Conservation (phyloP, 1,140 invertebrate species). For the Lepidurus couesii region DNA sequence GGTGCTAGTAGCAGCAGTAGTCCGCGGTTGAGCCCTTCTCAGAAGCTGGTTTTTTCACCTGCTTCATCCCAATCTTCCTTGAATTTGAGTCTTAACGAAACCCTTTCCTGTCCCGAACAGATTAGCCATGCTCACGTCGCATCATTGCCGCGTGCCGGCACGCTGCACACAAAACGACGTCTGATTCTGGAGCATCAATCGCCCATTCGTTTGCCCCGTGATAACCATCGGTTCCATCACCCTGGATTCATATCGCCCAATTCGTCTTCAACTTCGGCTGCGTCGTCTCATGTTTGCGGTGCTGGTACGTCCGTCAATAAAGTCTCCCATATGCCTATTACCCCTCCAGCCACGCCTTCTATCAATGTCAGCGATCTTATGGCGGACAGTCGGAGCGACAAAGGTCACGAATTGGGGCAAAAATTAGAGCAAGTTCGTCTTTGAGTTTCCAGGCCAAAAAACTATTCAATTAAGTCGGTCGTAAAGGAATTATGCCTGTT, state of each 20-base stretch:
- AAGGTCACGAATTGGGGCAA: neutral
- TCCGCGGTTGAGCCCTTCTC: neutral
- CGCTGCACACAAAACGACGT: neutral
- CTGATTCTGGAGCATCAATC: neutral
- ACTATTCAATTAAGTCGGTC: neutral
- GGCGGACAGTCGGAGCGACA: neutral
- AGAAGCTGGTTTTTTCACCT: neutral
- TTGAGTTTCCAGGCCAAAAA: neutral
- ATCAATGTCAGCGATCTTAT: neutral
- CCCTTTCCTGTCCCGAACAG: neutral
- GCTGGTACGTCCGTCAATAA: neutral
- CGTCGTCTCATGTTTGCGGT: neutral
- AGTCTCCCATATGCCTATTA: neutral
- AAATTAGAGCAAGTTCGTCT: neutral
- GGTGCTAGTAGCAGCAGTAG: neutral
- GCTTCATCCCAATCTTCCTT: neutral
- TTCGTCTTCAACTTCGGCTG: neutral
- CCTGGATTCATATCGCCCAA: neutral
- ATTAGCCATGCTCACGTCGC: neutral
- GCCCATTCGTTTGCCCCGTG: neutral
- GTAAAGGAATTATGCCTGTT: neutral
- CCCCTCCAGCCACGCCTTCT: neutral
- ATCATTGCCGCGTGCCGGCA: neutral
- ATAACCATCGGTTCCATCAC: neutral
- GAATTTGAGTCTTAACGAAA: neutral